A percentile compares a stretch with the other conserved stretches of the same genome.
phyloP scores from a whole-genome alignment of 2,113 vertebrate species.

The Heptranchias perlo region DNA sequence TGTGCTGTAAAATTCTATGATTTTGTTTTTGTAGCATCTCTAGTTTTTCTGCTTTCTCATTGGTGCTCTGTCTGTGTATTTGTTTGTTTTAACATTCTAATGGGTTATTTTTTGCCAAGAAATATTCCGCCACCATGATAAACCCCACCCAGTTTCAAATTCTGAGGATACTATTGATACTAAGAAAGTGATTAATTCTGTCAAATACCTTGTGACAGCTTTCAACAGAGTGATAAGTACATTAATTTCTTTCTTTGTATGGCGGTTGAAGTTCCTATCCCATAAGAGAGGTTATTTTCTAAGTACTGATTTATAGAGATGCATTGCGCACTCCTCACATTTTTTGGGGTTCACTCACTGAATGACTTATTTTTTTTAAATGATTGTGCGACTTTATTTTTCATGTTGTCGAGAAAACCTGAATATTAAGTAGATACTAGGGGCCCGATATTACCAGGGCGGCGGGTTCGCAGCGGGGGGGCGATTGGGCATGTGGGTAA shows the following conservation, averaged over 20 bases:
- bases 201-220: neutral
- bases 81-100: neutral
- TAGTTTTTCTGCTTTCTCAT: neutral
- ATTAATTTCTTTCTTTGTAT: neutral
- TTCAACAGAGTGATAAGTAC: neutral
- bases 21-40: neutral
- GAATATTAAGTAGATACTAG: neutral
- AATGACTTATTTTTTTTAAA: neutral
- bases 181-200: neutral
- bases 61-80: neutral
- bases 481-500: no score
- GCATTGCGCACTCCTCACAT: neutral
- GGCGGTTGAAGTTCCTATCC: neutral
- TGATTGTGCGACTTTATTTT: neutral
- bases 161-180: neutral
- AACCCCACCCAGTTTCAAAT: neutral
- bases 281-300: neutral
- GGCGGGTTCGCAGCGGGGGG: no score
- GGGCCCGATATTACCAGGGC: no score
- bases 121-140: neutral
- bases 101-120: neutral
- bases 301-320: neutral
- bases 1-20: neutral
- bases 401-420: neutral
- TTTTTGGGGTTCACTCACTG: neutral